Base-by-base conservation (phyloP, 2,113 vertebrate species). In the Strix uralensis region DNA sequence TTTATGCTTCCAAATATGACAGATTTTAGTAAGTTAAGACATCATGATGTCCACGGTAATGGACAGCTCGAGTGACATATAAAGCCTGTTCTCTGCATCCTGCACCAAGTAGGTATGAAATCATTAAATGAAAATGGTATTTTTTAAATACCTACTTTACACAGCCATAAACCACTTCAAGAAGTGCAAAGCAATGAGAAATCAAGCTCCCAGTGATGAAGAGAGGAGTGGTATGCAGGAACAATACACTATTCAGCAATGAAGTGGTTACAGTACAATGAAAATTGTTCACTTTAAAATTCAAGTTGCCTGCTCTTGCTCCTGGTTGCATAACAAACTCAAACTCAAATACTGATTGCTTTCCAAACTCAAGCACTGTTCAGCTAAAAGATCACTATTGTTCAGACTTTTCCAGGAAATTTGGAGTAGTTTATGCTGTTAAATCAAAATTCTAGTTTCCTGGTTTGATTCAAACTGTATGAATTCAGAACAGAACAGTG, bases 211-310 rank as follows among this genome's bases (percentile, higher is more conserved):
- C 36, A 70, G 21, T 21, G 81, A 77, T 61, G 44, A 77, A 69
- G 57, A 75, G 70, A 87, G 40, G 73, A 75, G 62, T 29, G 36
- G 15, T 91, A 30, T 47, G 34, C 66, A 69, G 52, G 49, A 54
- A n/a, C 47, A 46, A 49, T 32, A 3, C 42, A 55, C 57, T 46
- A 14, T 72, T 66, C 81, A 91, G 65, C 58, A 57, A 36, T 77
- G 86, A 69, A 94, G 80, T 87, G 30, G 47, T 88, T 86, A 67
- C 44, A 92, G 49, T 29, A 57, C 58, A 70, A 86, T 77, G 78
- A n/a, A 91, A 87, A 94, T 92, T 87, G 49, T 90, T 94, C 73
- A 17, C 86, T 94, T 94, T 62, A 84, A 85, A 85, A 80, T 94
- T 92, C 83, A 73, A 87, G 92, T 69, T 84, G 49, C 36, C 30